phyloP scores from a whole-genome alignment of 2,113 vertebrate species.

The human region GRCh38 chr6:23581001-23581500 shows the following conservation, averaged over 20 bases:
- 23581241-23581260: background rate
- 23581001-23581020: background rate
- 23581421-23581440: background rate
- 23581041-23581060: background rate
- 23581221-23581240: background rate
- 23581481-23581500: no score
- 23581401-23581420: background rate
- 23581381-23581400: background rate
- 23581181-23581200: background rate
- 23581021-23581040: background rate
- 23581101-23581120: background rate
- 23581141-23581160: background rate
- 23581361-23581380: background rate
- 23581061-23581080: background rate
- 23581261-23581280: background rate
- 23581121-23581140: background rate
- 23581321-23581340: background rate
- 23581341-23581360: background rate
- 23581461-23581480: no score
- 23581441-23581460: background rate
- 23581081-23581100: background rate
- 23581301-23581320: background rate
- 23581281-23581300: background rate
- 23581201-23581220: background rate
- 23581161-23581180: background rate